A percentile compares a stretch with the other conserved stretches of the same genome.
Evolutionary conservation across 2,888 invertebrate species (phyloP).

Genomic region (Sisyra terminalis): DNA sequence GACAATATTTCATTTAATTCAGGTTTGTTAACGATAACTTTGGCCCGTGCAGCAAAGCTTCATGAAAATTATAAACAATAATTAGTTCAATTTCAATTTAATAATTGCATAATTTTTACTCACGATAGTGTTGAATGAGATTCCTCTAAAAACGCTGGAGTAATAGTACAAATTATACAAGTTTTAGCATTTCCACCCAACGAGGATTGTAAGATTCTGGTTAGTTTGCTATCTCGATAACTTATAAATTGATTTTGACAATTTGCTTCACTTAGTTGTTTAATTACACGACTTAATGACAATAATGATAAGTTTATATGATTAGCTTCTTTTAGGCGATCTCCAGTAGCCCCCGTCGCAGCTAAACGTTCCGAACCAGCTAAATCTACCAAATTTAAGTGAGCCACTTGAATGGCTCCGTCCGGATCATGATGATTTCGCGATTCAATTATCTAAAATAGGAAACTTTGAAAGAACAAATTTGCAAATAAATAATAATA

Average conservation of each 20-base stretch:
- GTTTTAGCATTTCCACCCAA: conserved; percentile 81
- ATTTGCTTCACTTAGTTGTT: conserved; percentile 51
- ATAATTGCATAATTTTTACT: no score
- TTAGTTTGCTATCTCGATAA: conserved; percentile 64
- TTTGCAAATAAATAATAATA: conserved; percentile 15
- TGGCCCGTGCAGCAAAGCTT: conserved; percentile 72
- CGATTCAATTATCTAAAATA: conserved; percentile 58
- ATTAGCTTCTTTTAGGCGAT: conserved; percentile 64
- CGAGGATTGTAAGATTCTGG: conserved; percentile 67
- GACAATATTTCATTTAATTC: conserved; percentile 58
- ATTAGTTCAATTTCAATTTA: no score
- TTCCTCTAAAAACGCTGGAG: conserved; percentile 63
- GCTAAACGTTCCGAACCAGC: conserved; percentile 76
- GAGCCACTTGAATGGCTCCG: conserved; percentile 58
- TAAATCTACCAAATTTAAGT: conserved; percentile 73
- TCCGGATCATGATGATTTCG: conserved; percentile 32
- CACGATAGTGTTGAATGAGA: conserved; percentile 45
- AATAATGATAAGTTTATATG: conserved; percentile 67
- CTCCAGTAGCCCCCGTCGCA: conserved; percentile 63
- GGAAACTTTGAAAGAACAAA: no score
- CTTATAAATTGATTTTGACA: conserved; percentile 28
- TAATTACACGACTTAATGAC: conserved; percentile 62
- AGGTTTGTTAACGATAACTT: conserved; percentile 63
- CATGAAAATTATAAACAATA: no score
- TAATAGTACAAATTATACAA: conserved; percentile 71